Evolutionary conservation across 2,797 vertebrate species (phyloP).

Genomic region (Rhinogobio ventralis): DNA sequence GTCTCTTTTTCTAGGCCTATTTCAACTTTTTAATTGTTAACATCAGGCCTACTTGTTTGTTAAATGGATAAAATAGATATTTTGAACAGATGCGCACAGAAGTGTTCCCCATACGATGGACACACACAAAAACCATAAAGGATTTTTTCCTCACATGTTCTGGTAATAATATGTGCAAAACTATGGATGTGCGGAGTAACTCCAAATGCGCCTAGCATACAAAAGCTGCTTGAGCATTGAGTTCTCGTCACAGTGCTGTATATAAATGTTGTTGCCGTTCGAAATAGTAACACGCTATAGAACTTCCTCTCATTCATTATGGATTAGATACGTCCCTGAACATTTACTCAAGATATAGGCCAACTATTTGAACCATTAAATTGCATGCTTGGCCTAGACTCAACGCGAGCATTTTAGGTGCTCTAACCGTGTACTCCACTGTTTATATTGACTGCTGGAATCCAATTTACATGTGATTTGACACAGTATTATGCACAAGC

Average conservation of each 20-base stretch:
- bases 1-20: neutral
- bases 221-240: constrained; percentile 6
- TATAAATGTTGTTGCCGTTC: neutral
- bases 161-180: neutral
- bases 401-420: constrained; percentile 3
- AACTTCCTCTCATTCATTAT: constrained; percentile 21
- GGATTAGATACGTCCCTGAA: constrained; percentile 29
- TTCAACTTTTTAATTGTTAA: constrained; percentile 8
- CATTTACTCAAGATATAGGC: constrained; percentile 23
- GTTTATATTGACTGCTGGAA: constrained; percentile 19
- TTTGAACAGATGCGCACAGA: neutral
- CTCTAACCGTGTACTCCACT: neutral
- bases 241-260: constrained; percentile 6
- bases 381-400: constrained; percentile 26
- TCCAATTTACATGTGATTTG: neutral
- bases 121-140: neutral
- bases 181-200: neutral
- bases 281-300: constrained; percentile 10
- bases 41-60: neutral
- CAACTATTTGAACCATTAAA: constrained; percentile 10
- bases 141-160: neutral
- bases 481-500: neutral
- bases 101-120: neutral
- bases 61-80: neutral
- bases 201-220: neutral